Evolutionary conservation across 2,888 invertebrate species (phyloP).

Genomic region (Drosophila quinaria): DNA sequence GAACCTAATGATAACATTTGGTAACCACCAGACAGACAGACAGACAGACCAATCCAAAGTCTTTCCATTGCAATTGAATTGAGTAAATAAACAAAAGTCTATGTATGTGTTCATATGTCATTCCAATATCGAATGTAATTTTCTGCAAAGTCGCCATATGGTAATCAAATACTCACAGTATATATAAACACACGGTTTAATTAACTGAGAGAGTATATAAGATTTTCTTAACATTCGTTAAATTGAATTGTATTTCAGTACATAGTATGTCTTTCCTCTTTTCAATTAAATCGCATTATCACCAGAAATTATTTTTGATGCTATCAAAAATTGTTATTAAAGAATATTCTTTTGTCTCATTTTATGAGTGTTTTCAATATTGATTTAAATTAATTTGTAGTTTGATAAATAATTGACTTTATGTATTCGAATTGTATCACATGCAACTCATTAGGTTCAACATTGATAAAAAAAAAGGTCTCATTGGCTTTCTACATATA

Average conservation of each 20-base stretch:
- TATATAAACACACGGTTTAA: constrained; percentile 39
- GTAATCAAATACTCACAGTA: constrained; percentile 25
- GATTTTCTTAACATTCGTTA: constrained; percentile 22
- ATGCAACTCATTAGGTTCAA: constrained; percentile 52
- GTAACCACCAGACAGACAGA: background rate
- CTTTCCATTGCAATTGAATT: constrained; percentile 31
- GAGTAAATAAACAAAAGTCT: constrained; percentile 21
- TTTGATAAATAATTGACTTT: constrained; percentile 27
- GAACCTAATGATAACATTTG: constrained; percentile 23
- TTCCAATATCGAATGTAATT: constrained; percentile 12
- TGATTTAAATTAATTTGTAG: background rate
- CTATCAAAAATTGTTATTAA: background rate
- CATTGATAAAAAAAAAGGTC: constrained; percentile 36
- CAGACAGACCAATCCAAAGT: constrained; percentile 4
- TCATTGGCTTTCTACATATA: constrained; percentile 13
- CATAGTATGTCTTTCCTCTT: background rate
- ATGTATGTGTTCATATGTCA: background rate
- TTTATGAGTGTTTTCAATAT: background rate
- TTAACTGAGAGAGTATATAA: constrained; percentile 19
- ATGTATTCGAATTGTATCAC: constrained; percentile 43
- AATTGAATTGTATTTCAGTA: background rate
- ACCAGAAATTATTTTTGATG: background rate
- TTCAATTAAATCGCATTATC: background rate
- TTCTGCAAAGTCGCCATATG: constrained; percentile 23
- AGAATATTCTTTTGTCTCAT: background rate